These are phyloP conservation scores for Acrobeloides nanus DNA, from an alignment of 2,888 invertebrate species.

Conservation along the genomic window DNA sequence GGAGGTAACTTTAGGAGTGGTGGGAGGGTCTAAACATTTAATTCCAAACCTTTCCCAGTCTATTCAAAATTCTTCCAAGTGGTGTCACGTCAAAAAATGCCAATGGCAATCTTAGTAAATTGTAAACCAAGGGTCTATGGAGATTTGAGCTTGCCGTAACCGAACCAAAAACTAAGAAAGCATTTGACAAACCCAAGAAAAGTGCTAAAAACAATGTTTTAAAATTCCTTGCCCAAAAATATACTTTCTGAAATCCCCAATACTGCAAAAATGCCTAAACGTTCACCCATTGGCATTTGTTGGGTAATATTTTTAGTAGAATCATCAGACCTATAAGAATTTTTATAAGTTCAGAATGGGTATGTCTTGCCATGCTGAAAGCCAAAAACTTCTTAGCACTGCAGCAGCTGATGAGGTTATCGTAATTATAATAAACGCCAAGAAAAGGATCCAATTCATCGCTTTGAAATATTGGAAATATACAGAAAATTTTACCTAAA, in stretches of 20 bases:
- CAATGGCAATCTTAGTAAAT: conserved; percentile 23
- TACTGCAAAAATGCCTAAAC: conserved; percentile 57
- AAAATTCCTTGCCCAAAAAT: too few relatives aligned
- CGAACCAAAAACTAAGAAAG: conserved; percentile 22
- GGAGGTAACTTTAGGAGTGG: conserved; percentile 1
- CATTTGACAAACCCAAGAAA: conserved; percentile 54
- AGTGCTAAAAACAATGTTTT: conserved; percentile 20
- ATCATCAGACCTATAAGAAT: conserved; percentile 18
- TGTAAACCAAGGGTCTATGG: conserved; percentile 21
- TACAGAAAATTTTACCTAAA: conserved; percentile 60
- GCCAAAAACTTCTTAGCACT: conserved; percentile 28
- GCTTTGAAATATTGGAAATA: conserved; percentile 80
- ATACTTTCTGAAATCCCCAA: conserved; percentile 46
- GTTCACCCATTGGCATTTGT: conserved; percentile 16
- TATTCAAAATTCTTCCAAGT: conserved; percentile 27
- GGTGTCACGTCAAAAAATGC: conserved; percentile 30
- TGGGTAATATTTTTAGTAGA: neutral
- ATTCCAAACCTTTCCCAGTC: conserved; percentile 30
- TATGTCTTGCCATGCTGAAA: conserved; percentile 29
- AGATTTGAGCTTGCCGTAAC: conserved; percentile 23
- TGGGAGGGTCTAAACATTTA: neutral
- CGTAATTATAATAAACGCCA: conserved; percentile 72
- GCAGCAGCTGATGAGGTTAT: conserved; percentile 54
- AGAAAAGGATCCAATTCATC: conserved; percentile 64
- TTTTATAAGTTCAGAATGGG: neutral